These are phyloP conservation scores for Aythya baeri DNA, from an alignment of 2,113 vertebrate genomes.

Conservation along the genomic window DNA sequence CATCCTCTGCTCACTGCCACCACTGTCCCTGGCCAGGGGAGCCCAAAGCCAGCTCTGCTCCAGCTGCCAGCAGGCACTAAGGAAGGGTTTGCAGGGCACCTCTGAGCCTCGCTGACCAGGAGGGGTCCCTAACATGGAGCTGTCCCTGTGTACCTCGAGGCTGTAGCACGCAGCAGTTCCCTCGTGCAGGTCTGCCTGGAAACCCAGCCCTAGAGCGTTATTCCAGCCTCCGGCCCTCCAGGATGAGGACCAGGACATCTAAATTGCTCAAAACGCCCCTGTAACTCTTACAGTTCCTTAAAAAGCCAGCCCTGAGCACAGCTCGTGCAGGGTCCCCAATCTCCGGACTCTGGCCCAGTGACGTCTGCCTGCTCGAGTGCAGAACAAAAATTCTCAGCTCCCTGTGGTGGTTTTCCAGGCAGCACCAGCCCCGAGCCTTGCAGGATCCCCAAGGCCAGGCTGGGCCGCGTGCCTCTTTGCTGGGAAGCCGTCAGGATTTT, in stretches of 20 bases:
- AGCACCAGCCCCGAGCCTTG: background rate
- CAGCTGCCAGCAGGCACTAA: background rate
- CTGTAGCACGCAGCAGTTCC: background rate
- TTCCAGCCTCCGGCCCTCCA: background rate
- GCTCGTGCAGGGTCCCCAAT: background rate
- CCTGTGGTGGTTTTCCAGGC: background rate
- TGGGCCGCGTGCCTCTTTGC: background rate
- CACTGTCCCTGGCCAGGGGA: accelerated
- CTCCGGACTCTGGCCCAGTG: accelerated
- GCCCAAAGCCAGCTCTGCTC: background rate
- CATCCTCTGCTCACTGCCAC: accelerated
- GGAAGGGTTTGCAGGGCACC: background rate
- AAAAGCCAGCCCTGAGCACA: background rate
- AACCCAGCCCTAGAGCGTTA: background rate
- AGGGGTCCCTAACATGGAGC: background rate
- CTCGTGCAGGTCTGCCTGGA: background rate
- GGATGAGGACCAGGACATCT: background rate
- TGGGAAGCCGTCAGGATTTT: background rate
- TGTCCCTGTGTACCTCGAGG: accelerated
- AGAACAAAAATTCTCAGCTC: background rate
- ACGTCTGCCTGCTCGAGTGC: accelerated
- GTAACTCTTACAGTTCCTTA: accelerated
- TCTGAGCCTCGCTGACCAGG: background rate
- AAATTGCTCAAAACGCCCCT: accelerated
- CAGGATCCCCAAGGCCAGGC: background rate